Evolutionary conservation across 2,888 invertebrate genomes (phyloP).

Genomic region (Lamellibrachia columna): DNA sequence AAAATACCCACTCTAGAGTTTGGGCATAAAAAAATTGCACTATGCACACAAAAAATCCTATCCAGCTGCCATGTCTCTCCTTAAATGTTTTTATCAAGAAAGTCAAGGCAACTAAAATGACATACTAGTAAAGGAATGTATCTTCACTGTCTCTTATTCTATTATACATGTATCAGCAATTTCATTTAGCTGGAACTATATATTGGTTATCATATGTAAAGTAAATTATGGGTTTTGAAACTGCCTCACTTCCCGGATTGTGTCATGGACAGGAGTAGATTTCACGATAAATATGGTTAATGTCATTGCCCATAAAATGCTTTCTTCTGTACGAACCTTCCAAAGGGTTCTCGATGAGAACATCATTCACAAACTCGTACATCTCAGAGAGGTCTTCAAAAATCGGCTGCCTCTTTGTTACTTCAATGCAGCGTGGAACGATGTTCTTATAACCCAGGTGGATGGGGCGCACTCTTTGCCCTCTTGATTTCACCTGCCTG

Average conservation of each 20-base stretch:
- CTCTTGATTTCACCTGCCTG: background rate
- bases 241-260: too few species aligned
- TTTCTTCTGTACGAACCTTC: constrained; percentile 30
- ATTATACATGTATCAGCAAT: too few species aligned
- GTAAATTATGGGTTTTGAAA: background rate
- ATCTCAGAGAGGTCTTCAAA: constrained; percentile 37
- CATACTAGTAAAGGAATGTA: too few species aligned
- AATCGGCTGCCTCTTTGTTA: constrained; percentile 13
- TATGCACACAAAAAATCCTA: too few species aligned
- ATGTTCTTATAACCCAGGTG: constrained; percentile 38
- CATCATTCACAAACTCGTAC: constrained; percentile 33
- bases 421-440: constrained; percentile 35
- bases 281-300: background rate
- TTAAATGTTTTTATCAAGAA: too few species aligned
- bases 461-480: constrained; percentile 20
- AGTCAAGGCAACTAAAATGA: too few species aligned
- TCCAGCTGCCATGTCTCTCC: too few species aligned
- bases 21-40: too few species aligned
- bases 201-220: background rate
- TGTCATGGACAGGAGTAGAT: background rate
- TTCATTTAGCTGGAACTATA: too few species aligned
- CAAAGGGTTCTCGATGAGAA: constrained; percentile 34
- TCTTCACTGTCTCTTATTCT: too few species aligned
- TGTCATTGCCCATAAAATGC: background rate
- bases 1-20: too few species aligned